Percentiles rank a stretch among this genome's conserved stretches.
Conservation (phyloP, 2,888 invertebrate genomes). For the Yponomeuta plumbellus region DNA sequence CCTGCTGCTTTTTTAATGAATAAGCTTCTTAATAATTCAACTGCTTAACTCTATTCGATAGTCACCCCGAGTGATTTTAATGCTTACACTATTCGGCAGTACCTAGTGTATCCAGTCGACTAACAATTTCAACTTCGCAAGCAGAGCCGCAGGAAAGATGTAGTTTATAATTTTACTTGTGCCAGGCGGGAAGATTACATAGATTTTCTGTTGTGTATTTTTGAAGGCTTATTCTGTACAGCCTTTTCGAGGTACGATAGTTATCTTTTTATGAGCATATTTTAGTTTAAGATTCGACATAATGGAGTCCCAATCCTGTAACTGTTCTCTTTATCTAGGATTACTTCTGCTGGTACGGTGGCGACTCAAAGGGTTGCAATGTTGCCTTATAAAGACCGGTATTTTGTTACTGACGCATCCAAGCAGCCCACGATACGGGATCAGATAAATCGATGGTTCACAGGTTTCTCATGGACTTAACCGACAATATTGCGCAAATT, state of each 20-base stretch:
- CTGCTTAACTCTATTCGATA: too few species aligned
- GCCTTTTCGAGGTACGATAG: neutral
- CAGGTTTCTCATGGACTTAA: slow-evolving; percentile 45
- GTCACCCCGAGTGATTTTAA: too few species aligned
- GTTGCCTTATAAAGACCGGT: slow-evolving; percentile 32
- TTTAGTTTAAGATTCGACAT: slow-evolving; percentile 27
- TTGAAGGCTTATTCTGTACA: neutral
- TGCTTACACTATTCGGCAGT: too few species aligned
- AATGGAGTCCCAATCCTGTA: slow-evolving; percentile 35
- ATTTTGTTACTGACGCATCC: slow-evolving; percentile 41
- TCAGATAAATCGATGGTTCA: slow-evolving; percentile 46
- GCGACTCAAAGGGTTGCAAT: slow-evolving; percentile 48
- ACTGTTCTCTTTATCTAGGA: slow-evolving; percentile 42
- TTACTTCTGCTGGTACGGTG: slow-evolving; percentile 37
- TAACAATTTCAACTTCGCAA: too few species aligned
- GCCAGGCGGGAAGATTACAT: too few species aligned
- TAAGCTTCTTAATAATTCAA: too few species aligned
- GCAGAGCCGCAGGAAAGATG: too few species aligned
- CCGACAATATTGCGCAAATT: slow-evolving; percentile 66
- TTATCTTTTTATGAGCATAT: slow-evolving; percentile 26
- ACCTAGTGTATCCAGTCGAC: too few species aligned
- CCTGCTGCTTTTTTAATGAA: too few species aligned
- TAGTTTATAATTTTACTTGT: too few species aligned
- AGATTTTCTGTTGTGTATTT: neutral
- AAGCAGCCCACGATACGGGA: slow-evolving; percentile 45